Percentiles rank a stretch among this genome's conserved stretches.
These are phyloP conservation scores for Syngnathus typhle DNA, from an alignment of 2,113 vertebrate species.

Conservation along the genomic window DNA sequence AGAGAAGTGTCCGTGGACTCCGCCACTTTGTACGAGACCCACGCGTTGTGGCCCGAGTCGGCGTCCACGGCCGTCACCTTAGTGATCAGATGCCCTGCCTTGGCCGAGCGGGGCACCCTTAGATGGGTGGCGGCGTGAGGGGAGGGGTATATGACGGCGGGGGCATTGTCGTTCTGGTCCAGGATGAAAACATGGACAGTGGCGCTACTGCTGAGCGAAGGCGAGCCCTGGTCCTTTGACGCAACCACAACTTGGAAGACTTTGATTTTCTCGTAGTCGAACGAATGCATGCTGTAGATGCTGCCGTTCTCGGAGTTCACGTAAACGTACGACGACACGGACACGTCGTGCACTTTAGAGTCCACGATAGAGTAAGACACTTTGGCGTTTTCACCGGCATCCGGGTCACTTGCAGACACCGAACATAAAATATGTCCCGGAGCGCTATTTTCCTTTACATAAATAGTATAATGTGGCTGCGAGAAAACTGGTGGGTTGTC, in stretches of 20 bases:
- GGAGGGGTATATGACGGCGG: constrained; percentile 75
- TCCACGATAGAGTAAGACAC: constrained; percentile 78
- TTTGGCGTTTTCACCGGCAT: constrained; percentile 71
- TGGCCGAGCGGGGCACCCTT: constrained; percentile 72
- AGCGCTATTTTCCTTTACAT: constrained; percentile 58
- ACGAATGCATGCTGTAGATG: constrained; percentile 73
- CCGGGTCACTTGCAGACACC: constrained; percentile 69
- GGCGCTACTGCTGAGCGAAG: constrained; percentile 69
- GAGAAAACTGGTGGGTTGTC: constrained; percentile 77
- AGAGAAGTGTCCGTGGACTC: constrained; percentile 77
- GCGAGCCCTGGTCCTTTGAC: constrained; percentile 75
- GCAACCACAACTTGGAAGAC: constrained; percentile 74
- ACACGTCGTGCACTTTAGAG: constrained; percentile 62
- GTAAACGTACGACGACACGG: constrained; percentile 74
- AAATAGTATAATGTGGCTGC: constrained; percentile 50
- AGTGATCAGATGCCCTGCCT: constrained; percentile 78
- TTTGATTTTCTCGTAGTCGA: constrained; percentile 81
- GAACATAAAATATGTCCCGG: constrained; percentile 52
- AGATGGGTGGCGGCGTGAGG: constrained; percentile 61
- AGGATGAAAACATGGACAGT: constrained; percentile 69
- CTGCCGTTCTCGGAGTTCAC: constrained; percentile 78
- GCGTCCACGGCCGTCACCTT: constrained; percentile 84
- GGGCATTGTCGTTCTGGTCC: constrained; percentile 79
- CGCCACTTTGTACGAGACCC: constrained; percentile 76
- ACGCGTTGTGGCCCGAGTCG: constrained; percentile 81